A percentile compares a stretch with the other conserved stretches of the same genome.
Conservation (phyloP, 35 echinoderm and acorn worm genomes). For the Heliocidaris tuberculata region DNA sequence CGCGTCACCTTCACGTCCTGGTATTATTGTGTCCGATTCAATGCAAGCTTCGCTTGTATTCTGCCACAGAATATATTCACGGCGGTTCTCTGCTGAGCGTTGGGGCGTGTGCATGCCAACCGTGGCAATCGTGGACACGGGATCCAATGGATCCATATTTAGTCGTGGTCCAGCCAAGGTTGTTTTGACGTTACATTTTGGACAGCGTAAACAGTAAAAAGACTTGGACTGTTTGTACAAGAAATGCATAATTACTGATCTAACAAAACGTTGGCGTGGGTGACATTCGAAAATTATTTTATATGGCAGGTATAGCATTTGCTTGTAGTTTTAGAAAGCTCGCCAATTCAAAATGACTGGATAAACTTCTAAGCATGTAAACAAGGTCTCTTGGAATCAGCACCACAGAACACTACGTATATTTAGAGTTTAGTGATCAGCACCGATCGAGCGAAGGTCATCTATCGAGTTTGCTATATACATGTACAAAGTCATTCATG, state of each 20-base stretch:
- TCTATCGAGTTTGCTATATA: too few relatives aligned
- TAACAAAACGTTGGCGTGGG: not conserved
- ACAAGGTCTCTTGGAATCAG: too few relatives aligned
- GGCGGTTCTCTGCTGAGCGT: not conserved
- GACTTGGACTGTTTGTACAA: not conserved
- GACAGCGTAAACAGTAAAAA: not conserved
- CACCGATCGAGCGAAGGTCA: too few relatives aligned
- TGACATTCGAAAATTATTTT: not conserved
- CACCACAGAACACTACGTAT: too few relatives aligned
- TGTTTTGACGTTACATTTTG: not conserved
- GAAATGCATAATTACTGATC: not conserved
- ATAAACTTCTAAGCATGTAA: not conserved
- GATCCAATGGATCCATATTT: not conserved
- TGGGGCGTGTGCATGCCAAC: conserved; percentile 13
- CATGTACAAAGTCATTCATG: too few relatives aligned
- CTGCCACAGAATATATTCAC: not conserved
- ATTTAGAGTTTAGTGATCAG: too few relatives aligned
- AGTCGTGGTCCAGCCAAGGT: not conserved
- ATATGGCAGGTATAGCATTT: too few relatives aligned
- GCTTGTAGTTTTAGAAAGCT: not conserved
- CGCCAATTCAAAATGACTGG: not conserved
- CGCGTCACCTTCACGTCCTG: not conserved
- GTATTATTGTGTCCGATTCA: not conserved
- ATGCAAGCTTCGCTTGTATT: not conserved
- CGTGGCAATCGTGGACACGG: not conserved